Percentiles rank a stretch among this genome's conserved stretches.
These are phyloP conservation scores for Climacteris rufus DNA, from an alignment of 2,113 vertebrate genomes.

Conservation along the genomic window DNA sequence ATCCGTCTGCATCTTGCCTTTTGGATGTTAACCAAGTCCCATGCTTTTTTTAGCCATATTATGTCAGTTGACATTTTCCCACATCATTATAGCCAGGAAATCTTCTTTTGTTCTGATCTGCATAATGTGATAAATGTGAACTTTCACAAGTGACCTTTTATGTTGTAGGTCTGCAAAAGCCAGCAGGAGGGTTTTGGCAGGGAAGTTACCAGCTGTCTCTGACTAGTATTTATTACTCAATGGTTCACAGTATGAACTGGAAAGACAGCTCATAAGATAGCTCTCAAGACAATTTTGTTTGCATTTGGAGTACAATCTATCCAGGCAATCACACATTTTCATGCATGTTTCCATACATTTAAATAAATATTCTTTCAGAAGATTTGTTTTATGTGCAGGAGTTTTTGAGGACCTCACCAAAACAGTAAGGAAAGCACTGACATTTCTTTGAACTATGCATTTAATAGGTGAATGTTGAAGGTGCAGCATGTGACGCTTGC, in stretches of 20 bases:
- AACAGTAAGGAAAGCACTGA: not conserved
- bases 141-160: conserved; percentile 34
- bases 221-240: conserved; percentile 20
- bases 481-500: conserved; percentile 80
- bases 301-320: not conserved
- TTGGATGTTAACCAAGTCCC: not conserved
- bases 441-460: conserved; percentile 25
- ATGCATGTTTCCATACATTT: not conserved
- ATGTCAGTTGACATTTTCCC: conserved; percentile 27
- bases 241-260: not conserved
- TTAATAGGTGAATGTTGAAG: conserved; percentile 84
- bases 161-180: not conserved
- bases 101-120: conserved; percentile 21
- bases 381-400: not conserved
- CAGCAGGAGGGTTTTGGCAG: not conserved
- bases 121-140: conserved; percentile 30
- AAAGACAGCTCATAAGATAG: not conserved
- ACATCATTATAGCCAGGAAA: not conserved
- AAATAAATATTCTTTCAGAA: not conserved
- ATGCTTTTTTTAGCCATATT: conserved; percentile 10
- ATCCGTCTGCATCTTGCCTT: not conserved
- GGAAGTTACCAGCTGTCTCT: conserved; percentile 6
- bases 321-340: not conserved
- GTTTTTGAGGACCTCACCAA: not conserved
- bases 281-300: not conserved